Conservation (phyloP, 2,113 vertebrate species). For the Gorsachius goisagi region DNA sequence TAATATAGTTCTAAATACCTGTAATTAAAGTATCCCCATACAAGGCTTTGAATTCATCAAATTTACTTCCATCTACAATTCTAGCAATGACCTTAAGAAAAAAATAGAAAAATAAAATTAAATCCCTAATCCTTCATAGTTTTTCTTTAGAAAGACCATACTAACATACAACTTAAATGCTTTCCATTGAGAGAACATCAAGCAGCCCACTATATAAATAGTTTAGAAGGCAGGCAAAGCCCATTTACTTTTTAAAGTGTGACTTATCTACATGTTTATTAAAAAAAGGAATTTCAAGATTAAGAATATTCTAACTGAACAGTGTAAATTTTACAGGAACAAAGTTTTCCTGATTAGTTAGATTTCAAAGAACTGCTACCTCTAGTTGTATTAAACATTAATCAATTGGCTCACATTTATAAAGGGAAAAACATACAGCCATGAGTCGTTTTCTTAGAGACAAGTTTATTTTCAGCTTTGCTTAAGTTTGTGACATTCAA, state of each 20-base stretch:
- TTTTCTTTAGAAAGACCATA: not conserved
- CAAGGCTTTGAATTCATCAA: slow-evolving; percentile 97
- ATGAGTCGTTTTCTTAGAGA: not conserved
- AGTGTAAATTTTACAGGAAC: not conserved
- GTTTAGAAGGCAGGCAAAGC: not conserved
- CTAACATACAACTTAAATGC: not conserved
- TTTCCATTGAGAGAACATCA: not conserved
- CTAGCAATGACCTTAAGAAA: slow-evolving; percentile 90
- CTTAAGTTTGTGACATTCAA: not conserved
- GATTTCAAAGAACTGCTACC: not conserved
- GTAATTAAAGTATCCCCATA: slow-evolving; percentile 97
- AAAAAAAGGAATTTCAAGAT: not conserved
- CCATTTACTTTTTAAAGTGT: not conserved
- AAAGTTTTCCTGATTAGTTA: not conserved
- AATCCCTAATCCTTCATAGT: not conserved
- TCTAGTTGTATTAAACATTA: not conserved
- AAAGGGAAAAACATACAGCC: not conserved
- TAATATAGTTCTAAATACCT: slow-evolving; percentile 75
- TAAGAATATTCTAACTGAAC: not conserved
- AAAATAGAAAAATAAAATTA: slow-evolving; percentile 15
- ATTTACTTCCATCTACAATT: slow-evolving; percentile 96
- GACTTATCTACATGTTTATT: not conserved
- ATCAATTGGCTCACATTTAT: not conserved
- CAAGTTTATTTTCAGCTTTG: not conserved
- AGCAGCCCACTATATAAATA: not conserved